Percentiles rank a stretch among this genome's conserved stretches.
phyloP scores from a whole-genome alignment of 2,797 vertebrate genomes.

The Diglossa cyanea region DNA sequence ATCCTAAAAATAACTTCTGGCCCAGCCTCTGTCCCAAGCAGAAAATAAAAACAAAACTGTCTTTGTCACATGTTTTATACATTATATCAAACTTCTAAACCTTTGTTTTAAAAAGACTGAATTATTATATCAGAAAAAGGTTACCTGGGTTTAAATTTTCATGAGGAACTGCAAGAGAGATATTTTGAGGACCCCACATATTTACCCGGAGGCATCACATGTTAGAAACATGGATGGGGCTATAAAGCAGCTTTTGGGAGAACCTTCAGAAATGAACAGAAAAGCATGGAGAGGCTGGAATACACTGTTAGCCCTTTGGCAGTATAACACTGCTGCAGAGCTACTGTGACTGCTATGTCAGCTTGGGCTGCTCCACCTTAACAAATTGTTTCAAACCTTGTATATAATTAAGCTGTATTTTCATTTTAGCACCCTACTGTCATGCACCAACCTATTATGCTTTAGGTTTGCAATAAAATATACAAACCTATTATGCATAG shows the following conservation, averaged over 20 bases:
- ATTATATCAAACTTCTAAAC: not conserved
- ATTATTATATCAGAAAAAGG: not conserved
- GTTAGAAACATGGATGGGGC: not conserved
- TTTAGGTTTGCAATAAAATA: slow-evolving; percentile 31
- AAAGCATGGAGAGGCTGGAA: not conserved
- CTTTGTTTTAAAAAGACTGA: not conserved
- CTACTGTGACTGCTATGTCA: not conserved
- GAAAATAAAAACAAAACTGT: not conserved
- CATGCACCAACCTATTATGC: slow-evolving; percentile 2
- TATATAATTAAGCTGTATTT: slow-evolving; percentile 53
- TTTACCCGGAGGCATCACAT: not conserved
- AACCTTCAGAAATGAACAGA: not conserved
- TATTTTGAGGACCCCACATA: not conserved
- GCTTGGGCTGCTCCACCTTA: not conserved
- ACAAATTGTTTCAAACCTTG: slow-evolving; percentile 11
- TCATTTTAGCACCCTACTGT: slow-evolving; percentile 25
- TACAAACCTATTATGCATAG: not conserved
- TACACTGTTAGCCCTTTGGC: not conserved
- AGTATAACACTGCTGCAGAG: not conserved
- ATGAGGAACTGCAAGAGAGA: not conserved
- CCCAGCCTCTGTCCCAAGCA: not conserved
- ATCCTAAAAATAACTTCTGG: not conserved
- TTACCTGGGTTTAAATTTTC: not conserved
- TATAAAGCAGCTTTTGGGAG: not conserved
- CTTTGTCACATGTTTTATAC: not conserved